Conservation (phyloP, 2,888 invertebrate species). For the Coecobrya sp. region DNA sequence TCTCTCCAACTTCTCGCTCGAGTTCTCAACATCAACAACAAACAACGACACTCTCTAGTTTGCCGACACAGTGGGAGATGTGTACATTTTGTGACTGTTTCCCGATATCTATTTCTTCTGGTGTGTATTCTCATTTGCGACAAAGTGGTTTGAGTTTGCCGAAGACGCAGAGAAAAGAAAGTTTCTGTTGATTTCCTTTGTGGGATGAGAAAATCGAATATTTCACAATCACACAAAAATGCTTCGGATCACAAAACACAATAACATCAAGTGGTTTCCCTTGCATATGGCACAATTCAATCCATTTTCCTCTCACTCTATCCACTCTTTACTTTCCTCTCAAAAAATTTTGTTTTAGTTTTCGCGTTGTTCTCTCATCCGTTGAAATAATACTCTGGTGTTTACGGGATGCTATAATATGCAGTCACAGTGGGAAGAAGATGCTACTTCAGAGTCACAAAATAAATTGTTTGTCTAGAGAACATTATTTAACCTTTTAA, state of each 20-base stretch:
- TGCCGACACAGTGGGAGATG: slow-evolving; percentile 10
- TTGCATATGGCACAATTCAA: slow-evolving; percentile 54
- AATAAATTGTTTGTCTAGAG: slow-evolving; percentile 28
- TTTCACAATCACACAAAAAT: slow-evolving; percentile 63
- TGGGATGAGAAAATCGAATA: slow-evolving; percentile 69
- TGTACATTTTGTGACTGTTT: slow-evolving; percentile 5
- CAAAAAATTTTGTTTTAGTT: slow-evolving; percentile 9
- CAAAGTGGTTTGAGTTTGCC: slow-evolving; percentile 36
- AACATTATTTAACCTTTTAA: too few relatives aligned
- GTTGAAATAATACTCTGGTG: too few relatives aligned
- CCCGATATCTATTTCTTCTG: neutral
- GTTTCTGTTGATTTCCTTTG: slow-evolving; percentile 71
- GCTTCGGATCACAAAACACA: slow-evolving; percentile 43
- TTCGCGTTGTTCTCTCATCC: neutral
- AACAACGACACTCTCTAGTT: neutral
- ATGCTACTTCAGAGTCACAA: neutral
- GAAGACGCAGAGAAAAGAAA: slow-evolving; percentile 5
- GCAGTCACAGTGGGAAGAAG: slow-evolving; percentile 13
- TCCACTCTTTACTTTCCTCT: slow-evolving; percentile 23
- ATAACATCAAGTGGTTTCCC: slow-evolving; percentile 66
- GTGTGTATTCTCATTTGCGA: slow-evolving; percentile 18
- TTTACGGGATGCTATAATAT: neutral
- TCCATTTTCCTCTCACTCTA: slow-evolving; percentile 1
- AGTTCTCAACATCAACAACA: neutral
- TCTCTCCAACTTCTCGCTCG: neutral